Conservation (phyloP, 2,888 invertebrate species). For the Megalurothrips usitatus region DNA sequence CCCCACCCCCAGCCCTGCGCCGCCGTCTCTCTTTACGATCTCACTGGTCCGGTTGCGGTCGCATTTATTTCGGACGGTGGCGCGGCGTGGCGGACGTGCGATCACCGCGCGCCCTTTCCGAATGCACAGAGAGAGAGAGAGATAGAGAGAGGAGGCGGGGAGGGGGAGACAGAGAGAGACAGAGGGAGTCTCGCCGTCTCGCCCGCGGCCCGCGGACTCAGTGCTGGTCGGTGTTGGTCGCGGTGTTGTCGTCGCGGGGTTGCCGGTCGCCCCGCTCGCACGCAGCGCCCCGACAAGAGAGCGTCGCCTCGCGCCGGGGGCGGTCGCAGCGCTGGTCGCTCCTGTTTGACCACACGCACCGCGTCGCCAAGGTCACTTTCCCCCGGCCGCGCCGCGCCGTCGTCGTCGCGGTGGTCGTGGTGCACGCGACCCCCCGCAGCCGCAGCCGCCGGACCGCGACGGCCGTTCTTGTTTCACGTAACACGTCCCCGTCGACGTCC, state of each 20-base stretch:
- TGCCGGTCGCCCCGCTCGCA: not conserved
- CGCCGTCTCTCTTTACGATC: not conserved
- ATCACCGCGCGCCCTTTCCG: not conserved
- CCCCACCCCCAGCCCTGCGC: not conserved
- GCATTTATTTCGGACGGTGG: not conserved
- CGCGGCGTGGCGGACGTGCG: not conserved
- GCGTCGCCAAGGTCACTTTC: not conserved
- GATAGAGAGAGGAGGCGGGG: too few relatives aligned
- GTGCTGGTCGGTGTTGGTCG: too few relatives aligned
- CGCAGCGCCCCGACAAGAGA: not conserved
- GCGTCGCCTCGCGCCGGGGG: not conserved
- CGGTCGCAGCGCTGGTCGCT: not conserved
- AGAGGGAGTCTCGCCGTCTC: too few relatives aligned
- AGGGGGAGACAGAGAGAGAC: not conserved
- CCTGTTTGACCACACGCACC: not conserved
- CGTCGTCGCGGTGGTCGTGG: not conserved
- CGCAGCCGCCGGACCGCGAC: too few relatives aligned
- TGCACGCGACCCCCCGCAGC: too few relatives aligned
- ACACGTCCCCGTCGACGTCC: too few relatives aligned
- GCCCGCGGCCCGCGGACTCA: too few relatives aligned
- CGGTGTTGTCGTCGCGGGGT: not conserved
- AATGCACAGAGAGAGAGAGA: not conserved
- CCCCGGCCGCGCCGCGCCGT: not conserved
- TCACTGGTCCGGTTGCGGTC: not conserved
- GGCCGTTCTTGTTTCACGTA: too few relatives aligned